A percentile compares a stretch with the other conserved stretches of the same genome.
phyloP scores from a whole-genome alignment of 2,113 vertebrate species.

The Vulpes lagopus region DNA sequence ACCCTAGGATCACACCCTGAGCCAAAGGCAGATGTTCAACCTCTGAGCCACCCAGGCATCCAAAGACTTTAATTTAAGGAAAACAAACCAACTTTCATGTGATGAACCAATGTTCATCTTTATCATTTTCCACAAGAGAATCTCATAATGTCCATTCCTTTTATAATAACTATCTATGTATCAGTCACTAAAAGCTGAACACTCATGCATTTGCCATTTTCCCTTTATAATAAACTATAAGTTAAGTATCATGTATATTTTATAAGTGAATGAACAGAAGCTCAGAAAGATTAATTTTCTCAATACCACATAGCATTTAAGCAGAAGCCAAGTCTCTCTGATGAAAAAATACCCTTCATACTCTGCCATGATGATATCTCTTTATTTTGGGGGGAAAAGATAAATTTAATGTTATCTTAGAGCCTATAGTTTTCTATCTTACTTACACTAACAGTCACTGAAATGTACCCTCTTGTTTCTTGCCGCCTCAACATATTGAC shows the following conservation, averaged over 20 bases:
- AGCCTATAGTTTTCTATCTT: not conserved
- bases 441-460: not conserved
- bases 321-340: not conserved
- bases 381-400: not conserved
- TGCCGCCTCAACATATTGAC: not conserved
- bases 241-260: slow-evolving; percentile 36
- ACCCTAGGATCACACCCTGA: no score
- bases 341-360: not conserved
- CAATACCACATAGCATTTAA: not conserved
- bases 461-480: not conserved
- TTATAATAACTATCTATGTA: not conserved
- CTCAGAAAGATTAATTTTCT: slow-evolving; percentile 13
- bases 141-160: not conserved
- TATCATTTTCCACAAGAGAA: not conserved
- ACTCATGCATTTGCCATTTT: not conserved
- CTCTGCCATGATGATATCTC: not conserved
- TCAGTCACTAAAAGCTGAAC: not conserved
- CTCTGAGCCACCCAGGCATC: no score
- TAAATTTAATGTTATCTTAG: not conserved
- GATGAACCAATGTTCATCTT: not conserved
- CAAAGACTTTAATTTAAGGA: not conserved
- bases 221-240: not conserved
- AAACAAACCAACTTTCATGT: not conserved
- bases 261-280: slow-evolving; percentile 27
- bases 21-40: no score